Conservation (phyloP, 2,888 invertebrate species). For the Orchesella flavescens region DNA sequence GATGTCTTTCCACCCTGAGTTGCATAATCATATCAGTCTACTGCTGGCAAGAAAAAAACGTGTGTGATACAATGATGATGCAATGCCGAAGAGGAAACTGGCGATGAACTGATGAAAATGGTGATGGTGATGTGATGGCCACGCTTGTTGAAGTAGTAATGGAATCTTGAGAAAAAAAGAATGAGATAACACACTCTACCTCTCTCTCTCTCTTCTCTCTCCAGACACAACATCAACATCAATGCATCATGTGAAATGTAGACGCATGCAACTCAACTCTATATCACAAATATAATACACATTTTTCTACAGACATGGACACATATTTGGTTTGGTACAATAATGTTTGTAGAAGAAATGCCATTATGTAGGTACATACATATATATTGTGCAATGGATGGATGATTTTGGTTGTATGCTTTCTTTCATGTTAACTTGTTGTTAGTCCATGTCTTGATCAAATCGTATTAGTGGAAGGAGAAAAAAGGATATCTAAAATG, state of each 20-base stretch:
- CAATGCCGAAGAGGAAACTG: conserved; percentile 16
- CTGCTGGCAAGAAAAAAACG: not conserved
- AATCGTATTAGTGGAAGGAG: conserved; percentile 35
- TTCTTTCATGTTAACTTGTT: conserved; percentile 49
- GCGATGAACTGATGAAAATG: conserved; percentile 38
- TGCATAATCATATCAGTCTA: no score
- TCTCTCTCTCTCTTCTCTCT: not conserved
- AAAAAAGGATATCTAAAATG: conserved; percentile 33
- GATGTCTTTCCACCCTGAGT: no score
- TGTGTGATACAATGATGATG: conserved; percentile 45
- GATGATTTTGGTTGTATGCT: conserved; percentile 1
- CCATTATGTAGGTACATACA: not conserved
- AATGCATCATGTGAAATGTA: no score
- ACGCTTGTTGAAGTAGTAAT: conserved; percentile 58
- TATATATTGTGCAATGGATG: conserved; percentile 1
- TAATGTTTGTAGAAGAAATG: not conserved
- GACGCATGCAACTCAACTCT: no score
- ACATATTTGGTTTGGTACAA: no score
- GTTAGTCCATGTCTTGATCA: conserved; percentile 46
- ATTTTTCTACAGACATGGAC: no score
- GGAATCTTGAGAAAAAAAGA: conserved; percentile 42
- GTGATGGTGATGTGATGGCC: conserved; percentile 26
- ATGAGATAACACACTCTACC: conserved; percentile 29
- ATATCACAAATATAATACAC: no score
- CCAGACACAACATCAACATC: not conserved